Evolutionary conservation across 2,888 invertebrate genomes (phyloP).

Genomic region (Leptopterna dolabrata): DNA sequence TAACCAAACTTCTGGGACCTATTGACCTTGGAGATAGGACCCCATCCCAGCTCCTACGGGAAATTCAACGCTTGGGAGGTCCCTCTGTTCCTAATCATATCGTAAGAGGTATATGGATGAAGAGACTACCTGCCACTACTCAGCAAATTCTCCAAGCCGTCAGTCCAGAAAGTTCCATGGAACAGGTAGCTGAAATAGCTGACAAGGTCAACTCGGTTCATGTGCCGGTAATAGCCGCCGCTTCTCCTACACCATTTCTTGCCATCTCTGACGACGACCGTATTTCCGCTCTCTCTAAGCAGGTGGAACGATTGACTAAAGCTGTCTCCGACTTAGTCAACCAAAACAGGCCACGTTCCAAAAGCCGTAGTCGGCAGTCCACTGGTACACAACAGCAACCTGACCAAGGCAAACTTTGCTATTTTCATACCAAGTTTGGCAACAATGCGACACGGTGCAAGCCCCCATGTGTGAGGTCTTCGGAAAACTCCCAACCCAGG

Average conservation of each 20-base stretch:
- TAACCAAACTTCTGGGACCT: not conserved
- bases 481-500: too few relatives aligned
- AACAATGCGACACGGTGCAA: too few relatives aligned
- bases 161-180: not conserved
- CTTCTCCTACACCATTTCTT: not conserved
- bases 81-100: not conserved
- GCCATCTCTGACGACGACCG: not conserved
- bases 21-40: not conserved
- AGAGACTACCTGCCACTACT: not conserved
- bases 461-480: too few relatives aligned
- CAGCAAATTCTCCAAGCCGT: constrained; percentile 26
- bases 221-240: not conserved
- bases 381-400: too few relatives aligned
- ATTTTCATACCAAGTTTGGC: too few relatives aligned
- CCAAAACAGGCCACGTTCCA: too few relatives aligned
- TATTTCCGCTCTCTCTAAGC: too few relatives aligned
- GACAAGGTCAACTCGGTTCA: constrained; percentile 22
- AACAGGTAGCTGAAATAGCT: not conserved
- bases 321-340: too few relatives aligned
- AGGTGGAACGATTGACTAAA: too few relatives aligned
- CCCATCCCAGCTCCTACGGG: constrained; percentile 4
- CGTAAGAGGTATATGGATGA: constrained; percentile 21
- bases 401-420: too few relatives aligned
- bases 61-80: constrained; percentile 32
- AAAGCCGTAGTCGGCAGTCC: too few relatives aligned